Evolutionary conservation across 1,140 invertebrate genomes (phyloP), one percentile per base, ranked within the genome.

Genomic region (Drosophila eugracilis): DNA sequence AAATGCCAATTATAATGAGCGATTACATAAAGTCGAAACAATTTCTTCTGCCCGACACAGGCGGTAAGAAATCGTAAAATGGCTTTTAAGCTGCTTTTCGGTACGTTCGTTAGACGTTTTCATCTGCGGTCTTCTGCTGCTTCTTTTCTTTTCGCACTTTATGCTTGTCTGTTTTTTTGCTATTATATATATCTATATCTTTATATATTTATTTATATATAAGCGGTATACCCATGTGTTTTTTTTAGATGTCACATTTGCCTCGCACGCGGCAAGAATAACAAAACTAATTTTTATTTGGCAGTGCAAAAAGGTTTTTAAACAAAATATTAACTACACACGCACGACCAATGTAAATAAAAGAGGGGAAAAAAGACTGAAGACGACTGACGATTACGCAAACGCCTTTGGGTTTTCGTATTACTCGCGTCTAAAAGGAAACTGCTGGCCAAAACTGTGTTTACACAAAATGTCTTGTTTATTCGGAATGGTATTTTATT

Each of bases 1-100:
- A 88, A 88, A 88, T 70, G 74, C 73, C 81, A 86, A 86, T 88
- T 86, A 86, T 88, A 86, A 88, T 86, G 78, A 75, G 59, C 77
- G 83, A 86, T 86, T 86, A 77, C 83, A 88, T 86, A 86, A 88
- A 86, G 73, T 30, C 60, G 24, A 52, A 58, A 73, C 63, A 67
- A 86, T 88, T 85, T 85, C 83, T 81, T 85, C 78, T 54, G 60
- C 34, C 41, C 47, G n/a, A n/a, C 37, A 47, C 19, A 54, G 39
- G 62, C 39, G 59, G 48, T 53, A n/a, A n/a, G n/a, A n/a, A n/a
- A 65, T 48, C 57, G 76, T 79, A 58, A 74, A 80, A 80, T 80
- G 32, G 74, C 26, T 50, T 69, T 85, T 67, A 81, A 81, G 77
- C 81, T 34, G 62, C 69, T 72, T 72, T 72, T 72, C 30, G 69